Conservation (phyloP, 2,888 invertebrate genomes). For the Lysandra coridon region DNA sequence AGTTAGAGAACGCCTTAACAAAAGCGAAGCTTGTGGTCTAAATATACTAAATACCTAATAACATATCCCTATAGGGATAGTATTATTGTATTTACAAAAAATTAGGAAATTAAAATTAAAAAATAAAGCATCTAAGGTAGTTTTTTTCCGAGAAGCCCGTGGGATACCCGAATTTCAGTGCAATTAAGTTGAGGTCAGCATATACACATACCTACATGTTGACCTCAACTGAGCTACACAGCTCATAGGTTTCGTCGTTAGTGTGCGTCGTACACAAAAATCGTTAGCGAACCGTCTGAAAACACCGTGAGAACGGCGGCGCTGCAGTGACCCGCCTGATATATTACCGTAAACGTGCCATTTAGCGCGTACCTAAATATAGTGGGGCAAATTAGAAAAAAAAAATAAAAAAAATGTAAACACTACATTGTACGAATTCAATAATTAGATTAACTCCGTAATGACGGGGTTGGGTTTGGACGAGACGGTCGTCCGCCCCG, state of each 20-base stretch:
- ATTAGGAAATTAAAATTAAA: no score
- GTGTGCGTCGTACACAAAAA: constrained; percentile 50
- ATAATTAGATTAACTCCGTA: constrained; percentile 80
- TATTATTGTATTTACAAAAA: no score
- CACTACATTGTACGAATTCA: constrained; percentile 80
- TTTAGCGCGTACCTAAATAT: constrained; percentile 79
- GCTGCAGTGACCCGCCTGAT: constrained; percentile 73
- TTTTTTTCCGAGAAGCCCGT: no score
- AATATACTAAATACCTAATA: no score
- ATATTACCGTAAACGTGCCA: constrained; percentile 79
- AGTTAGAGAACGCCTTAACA: no score
- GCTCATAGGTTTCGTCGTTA: constrained; percentile 24
- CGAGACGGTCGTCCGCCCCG: constrained; percentile 69
- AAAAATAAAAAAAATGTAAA: constrained; percentile 80
- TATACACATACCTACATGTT: no score
- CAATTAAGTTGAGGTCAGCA: no score
- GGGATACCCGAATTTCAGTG: no score
- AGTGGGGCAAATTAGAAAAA: constrained; percentile 77
- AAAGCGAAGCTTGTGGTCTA: no score
- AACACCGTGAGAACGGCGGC: constrained; percentile 70
- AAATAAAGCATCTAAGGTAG: no score
- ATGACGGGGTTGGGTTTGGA: constrained; percentile 66
- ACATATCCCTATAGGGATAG: no score
- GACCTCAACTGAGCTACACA: no score
- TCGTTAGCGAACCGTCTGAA: constrained; percentile 40